phyloP scores from a whole-genome alignment of 1,140 invertebrate genomes.

The Macrosteles quadrilineatus region DNA sequence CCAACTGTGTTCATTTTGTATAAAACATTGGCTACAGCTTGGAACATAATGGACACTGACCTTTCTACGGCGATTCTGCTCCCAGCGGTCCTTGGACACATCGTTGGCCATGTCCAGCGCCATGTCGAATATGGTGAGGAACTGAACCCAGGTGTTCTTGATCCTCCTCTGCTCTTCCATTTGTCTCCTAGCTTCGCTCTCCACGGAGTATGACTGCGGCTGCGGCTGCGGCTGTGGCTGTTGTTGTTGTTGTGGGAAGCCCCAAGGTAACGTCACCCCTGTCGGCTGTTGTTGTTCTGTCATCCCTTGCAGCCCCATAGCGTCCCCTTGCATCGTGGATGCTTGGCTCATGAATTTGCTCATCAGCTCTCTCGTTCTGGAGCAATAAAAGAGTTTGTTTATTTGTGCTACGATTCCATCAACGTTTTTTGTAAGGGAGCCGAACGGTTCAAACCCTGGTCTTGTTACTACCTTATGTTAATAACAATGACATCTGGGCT shows the following conservation, averaged over 20 bases:
- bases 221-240: too few relatives aligned
- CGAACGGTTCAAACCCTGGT: too few relatives aligned
- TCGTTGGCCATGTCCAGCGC: constrained; percentile 10
- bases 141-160: constrained; percentile 17
- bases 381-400: not conserved
- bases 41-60: too few relatives aligned
- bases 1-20: too few relatives aligned
- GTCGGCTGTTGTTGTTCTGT: not conserved
- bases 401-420: too few relatives aligned
- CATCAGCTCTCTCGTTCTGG: not conserved
- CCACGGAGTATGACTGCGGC: not conserved
- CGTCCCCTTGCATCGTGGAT: not conserved
- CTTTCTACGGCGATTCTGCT: not conserved
- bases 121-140: constrained; percentile 14
- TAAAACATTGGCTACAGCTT: too few relatives aligned
- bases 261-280: not conserved
- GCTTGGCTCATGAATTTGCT: constrained; percentile 1
- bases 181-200: not conserved
- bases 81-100: constrained; percentile 1
- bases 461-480: too few relatives aligned
- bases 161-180: constrained; percentile 11
- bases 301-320: constrained; percentile 7
- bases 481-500: too few relatives aligned
- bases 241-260: too few relatives aligned
- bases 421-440: too few relatives aligned